A percentile compares a stretch with the other conserved stretches of the same genome.
Conservation (phyloP, 1,140 invertebrate genomes). For the Drosophila azteca region DNA sequence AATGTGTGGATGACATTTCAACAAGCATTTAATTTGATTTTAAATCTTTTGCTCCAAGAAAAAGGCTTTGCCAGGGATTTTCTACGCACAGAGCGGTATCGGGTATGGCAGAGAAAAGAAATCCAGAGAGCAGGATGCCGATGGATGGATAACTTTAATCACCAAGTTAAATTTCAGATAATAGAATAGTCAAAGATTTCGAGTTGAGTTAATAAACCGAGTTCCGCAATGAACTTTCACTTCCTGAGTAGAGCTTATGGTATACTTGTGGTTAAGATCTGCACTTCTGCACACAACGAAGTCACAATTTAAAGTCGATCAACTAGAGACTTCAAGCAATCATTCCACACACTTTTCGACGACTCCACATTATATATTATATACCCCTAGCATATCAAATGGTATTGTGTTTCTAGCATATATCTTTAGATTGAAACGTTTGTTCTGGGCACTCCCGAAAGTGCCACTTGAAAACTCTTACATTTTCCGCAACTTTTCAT, state of each 20-base stretch:
- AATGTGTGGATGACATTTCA: slow-evolving; percentile 62
- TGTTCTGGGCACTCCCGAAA: background rate
- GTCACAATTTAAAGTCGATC: too few relatives aligned
- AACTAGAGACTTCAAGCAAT: too few relatives aligned
- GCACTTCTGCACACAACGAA: too few relatives aligned
- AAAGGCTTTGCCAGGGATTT: slow-evolving; percentile 34
- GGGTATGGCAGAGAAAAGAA: background rate
- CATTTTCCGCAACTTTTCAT: background rate
- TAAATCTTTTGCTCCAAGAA: slow-evolving; percentile 56
- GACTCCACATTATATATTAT: too few relatives aligned
- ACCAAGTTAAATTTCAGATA: slow-evolving; percentile 46
- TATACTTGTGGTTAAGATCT: too few relatives aligned
- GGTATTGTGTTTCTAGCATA: too few relatives aligned
- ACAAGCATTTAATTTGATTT: slow-evolving; percentile 78
- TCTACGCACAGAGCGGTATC: too few relatives aligned
- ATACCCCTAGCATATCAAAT: too few relatives aligned
- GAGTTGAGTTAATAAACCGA: slow-evolving; percentile 44
- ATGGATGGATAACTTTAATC: slow-evolving; percentile 36
- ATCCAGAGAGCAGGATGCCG: background rate
- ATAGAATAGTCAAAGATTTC: slow-evolving; percentile 43
- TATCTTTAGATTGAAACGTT: slow-evolving; percentile 1
- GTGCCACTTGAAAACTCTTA: background rate
- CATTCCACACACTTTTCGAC: background rate
- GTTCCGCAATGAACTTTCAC: background rate
- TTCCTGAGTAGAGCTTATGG: too few relatives aligned